phyloP scores from a whole-genome alignment of 2,113 vertebrate genomes.

The Cromileptes altivelis region DNA sequence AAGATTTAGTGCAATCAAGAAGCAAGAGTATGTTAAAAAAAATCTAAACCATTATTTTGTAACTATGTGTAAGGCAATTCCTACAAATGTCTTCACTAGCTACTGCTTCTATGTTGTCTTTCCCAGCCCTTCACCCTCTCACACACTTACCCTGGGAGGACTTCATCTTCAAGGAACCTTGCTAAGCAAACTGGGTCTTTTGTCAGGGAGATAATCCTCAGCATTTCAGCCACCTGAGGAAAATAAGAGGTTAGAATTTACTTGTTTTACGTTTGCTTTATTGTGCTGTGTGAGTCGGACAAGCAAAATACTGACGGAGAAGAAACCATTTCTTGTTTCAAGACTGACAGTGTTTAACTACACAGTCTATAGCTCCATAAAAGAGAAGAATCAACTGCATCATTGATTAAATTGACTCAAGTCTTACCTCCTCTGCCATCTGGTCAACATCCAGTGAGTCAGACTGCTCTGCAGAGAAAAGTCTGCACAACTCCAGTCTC shows the following conservation, averaged over 20 bases:
- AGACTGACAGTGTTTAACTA: neutral
- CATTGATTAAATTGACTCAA: neutral
- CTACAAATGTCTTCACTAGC: neutral
- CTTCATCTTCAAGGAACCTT: conserved; percentile 90
- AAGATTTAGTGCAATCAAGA: neutral
- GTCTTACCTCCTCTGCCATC: conserved; percentile 90
- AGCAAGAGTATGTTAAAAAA: too few relatives aligned
- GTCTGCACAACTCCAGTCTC: conserved; percentile 90
- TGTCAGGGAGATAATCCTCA: conserved; percentile 91
- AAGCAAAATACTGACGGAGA: neutral
- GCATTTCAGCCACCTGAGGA: conserved; percentile 89
- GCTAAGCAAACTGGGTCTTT: conserved; percentile 91
- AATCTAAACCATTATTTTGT: neutral
- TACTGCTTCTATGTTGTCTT: neutral
- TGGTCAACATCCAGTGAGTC: conserved; percentile 83
- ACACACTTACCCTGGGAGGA: conserved; percentile 88
- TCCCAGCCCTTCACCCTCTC: neutral
- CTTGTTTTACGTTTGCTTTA: neutral
- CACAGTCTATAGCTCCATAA: neutral
- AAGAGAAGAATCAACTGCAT: neutral
- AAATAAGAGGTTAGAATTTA: neutral
- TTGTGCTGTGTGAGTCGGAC: neutral
- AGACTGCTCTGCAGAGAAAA: conserved; percentile 77
- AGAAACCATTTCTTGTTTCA: neutral
- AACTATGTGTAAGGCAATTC: neutral